Evolutionary conservation across 2,113 vertebrate genomes (phyloP), one percentile per base, ranked within the genome.

Genomic region (Leucopsar rothschildi): DNA sequence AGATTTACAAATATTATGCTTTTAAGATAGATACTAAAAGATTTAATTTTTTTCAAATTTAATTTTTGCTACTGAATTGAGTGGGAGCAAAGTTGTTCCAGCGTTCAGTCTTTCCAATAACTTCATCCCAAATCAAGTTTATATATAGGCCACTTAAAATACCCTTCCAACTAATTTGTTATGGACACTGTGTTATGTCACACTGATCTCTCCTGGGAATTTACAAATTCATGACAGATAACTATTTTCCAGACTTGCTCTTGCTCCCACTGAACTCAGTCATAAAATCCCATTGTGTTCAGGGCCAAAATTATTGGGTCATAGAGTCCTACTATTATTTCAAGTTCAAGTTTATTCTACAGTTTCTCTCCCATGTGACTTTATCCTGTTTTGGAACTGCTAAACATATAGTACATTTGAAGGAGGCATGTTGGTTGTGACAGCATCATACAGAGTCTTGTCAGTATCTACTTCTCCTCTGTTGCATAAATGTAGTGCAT

Each of bases 151-250:
- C 40, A 56, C 25, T 80, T 78, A 91, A 45, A 93, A 94, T 95
- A 93, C 33, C 44, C 65, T 66, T 77, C 73, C 65, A 86, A 69
- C 37, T 91, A 91, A 95, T 95, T 93, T 90, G 63, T 92, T 82
- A 82, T 75, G 72, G 73, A 37, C 50, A 25, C 92, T 94, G 70
- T 79, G 68, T 75, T 95, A 39, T 63, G 87, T 84, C 83, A 90
- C 33, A 65, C 4, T 60, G 84, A 53, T 71, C 35, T 86, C 56
- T 71, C 44, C 52, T 52, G 42, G 81, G 77, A 93, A 86, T 93
- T 93, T 84, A 40, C 33, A 86, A 86, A 86, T 63, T n/a, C 47
- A 87, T 85, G 39, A 40, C 64, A 92, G 82, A 86, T 82, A 78
- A 88, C 69, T 86, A 40, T 95, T 82, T 96, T 94, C 49, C 28